Base-by-base conservation (phyloP, 1,140 invertebrate genomes). In the Drosophila simulans region DNA sequence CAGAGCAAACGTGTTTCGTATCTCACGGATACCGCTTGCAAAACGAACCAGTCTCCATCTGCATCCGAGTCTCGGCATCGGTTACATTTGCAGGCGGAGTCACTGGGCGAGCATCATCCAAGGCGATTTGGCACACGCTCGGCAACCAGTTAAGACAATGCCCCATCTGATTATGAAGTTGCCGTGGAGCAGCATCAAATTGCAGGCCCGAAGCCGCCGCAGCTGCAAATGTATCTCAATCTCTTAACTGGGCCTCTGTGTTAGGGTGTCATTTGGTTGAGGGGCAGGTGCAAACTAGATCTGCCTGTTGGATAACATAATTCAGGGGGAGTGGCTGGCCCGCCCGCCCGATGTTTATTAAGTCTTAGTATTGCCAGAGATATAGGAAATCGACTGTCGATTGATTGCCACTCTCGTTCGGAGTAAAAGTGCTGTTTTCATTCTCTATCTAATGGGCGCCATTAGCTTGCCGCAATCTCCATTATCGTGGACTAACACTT, bases 21-120 rank as follows among this genome's bases (percentile, higher is more conserved):
- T 88, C 83, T 86, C 82, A 86, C 83, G 82, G 82, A 86, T 86
- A 80, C 84, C 69, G 78, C 82, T 86, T 86, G 78, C 82, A 86
- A 86, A 86, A 86, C 74, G 17, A 81, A 73, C 69, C 75, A 79
- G 58, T 55, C 59, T 31, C 37, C 58, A 37, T 49, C 25, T 60
- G 20, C 34, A 55, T 43, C 42, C 48, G 15, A 42, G 22, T 66
- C 27, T 27, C 31, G n/a, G 45, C 43, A 63, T 55, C 72, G 55
- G 71, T 66, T 54, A 57, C 62, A 76, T 48, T 59, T 74, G 74
- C 45, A 48, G 63, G 51, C 54, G 70, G 58, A 76, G 53, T 82
- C 77, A 77, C 62, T 76, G 64, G 64, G 64, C 27, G 79, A 58
- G 79, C 64, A 74, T 63, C 64, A 72, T 63, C 71, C 73, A 66